A percentile compares a stretch with the other conserved stretches of the same genome.
Conservation (phyloP, 2,797 vertebrate genomes). For the Carapus acus region DNA sequence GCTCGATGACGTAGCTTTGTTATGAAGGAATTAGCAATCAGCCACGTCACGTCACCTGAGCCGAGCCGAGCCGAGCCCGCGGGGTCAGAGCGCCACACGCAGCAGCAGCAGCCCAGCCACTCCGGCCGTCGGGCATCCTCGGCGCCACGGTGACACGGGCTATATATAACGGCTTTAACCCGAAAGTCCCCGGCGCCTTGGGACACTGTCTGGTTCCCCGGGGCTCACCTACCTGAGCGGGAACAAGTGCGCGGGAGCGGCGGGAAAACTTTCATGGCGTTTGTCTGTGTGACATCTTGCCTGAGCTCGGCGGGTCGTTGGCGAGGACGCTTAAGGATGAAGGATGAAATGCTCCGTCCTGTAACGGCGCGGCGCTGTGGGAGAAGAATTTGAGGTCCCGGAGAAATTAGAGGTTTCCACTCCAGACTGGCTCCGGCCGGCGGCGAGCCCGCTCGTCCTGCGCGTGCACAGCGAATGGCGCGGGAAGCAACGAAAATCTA, state of each 20-base stretch:
- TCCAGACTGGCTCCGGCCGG: slow-evolving; percentile 77
- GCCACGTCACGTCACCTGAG: slow-evolving; percentile 74
- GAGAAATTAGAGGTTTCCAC: slow-evolving; percentile 66
- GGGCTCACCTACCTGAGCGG: slow-evolving; percentile 73
- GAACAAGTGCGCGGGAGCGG: slow-evolving; percentile 65
- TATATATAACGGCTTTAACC: slow-evolving; percentile 2
- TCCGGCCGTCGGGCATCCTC: too few relatives aligned
- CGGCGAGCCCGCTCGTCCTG: slow-evolving; percentile 68
- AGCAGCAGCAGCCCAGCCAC: too few relatives aligned
- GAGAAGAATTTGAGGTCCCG: slow-evolving; percentile 27
- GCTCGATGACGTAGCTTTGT: too few relatives aligned
- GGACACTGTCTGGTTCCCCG: slow-evolving; percentile 40
- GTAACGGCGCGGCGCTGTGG: too few relatives aligned
- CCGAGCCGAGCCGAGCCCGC: too few relatives aligned
- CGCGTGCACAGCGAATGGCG: slow-evolving; percentile 73
- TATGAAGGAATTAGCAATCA: too few relatives aligned
- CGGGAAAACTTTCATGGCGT: slow-evolving; percentile 68
- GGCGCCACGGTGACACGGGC: too few relatives aligned
- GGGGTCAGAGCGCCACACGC: too few relatives aligned
- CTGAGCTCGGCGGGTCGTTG: slow-evolving; percentile 31
- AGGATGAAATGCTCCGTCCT: slow-evolving; percentile 40
- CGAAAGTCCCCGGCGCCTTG: slow-evolving; percentile 11
- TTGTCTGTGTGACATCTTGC: slow-evolving; percentile 33
- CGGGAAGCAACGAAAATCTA: slow-evolving; percentile 59
- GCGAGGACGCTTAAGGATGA: slow-evolving; percentile 37